Evolutionary conservation across 2,797 vertebrate genomes (phyloP).

Genomic region (Pyrocephalus nanus): DNA sequence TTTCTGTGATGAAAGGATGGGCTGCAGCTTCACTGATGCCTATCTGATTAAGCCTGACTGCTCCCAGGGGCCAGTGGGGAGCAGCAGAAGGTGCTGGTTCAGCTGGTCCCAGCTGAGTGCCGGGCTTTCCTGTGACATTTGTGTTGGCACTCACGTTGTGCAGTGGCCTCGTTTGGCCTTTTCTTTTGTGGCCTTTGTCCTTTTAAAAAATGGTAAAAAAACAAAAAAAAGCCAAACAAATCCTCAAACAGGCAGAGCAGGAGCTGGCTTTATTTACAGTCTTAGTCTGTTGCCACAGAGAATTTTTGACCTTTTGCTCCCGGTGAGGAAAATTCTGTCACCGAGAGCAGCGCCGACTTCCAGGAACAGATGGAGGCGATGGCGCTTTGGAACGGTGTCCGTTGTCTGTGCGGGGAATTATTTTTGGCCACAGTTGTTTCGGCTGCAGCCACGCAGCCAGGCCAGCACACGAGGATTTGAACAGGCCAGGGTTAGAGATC

Average conservation of each 20-base stretch:
- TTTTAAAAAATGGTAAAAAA: neutral
- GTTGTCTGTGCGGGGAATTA: fast-evolving
- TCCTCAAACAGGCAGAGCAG: neutral
- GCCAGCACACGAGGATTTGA: fast-evolving
- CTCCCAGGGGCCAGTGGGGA: fast-evolving
- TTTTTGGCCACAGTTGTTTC: neutral
- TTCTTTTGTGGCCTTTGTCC: neutral
- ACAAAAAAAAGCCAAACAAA: neutral
- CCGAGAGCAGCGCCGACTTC: fast-evolving
- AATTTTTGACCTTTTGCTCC: neutral
- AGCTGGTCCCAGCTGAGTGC: neutral
- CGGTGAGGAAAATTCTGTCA: neutral
- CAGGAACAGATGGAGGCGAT: neutral
- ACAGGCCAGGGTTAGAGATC: fast-evolving
- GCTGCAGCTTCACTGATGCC: fast-evolving
- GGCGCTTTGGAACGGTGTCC: fast-evolving
- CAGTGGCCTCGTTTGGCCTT: neutral
- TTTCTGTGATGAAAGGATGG: neutral
- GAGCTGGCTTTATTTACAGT: fast-evolving
- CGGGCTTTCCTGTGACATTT: fast-evolving
- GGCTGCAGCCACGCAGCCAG: neutral
- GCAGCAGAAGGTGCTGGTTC: neutral
- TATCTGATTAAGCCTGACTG: neutral
- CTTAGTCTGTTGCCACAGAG: neutral
- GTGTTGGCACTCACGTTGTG: fast-evolving